Evolutionary conservation across 2,113 vertebrate genomes (phyloP).

Genomic region (Geothlypis trichas): DNA sequence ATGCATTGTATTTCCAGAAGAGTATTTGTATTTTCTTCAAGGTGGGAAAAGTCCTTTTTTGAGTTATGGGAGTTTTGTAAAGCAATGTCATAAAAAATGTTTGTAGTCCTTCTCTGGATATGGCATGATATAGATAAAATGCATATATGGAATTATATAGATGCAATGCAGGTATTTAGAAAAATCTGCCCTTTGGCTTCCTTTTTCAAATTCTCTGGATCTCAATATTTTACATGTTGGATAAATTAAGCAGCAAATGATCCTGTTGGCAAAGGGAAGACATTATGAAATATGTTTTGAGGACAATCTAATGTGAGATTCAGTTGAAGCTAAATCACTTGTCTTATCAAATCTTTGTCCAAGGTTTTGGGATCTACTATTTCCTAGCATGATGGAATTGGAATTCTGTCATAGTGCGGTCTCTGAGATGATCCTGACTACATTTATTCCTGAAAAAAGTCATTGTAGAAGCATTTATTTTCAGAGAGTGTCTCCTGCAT

Average conservation of each 20-base stretch:
- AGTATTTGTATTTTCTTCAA: neutral
- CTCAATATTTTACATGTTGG: neutral
- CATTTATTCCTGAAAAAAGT: neutral
- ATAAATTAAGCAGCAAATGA: neutral
- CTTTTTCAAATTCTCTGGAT: neutral
- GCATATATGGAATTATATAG: neutral
- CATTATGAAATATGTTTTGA: neutral
- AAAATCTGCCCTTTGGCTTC: neutral
- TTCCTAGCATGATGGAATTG: neutral
- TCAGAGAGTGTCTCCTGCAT: neutral
- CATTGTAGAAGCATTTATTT: neutral
- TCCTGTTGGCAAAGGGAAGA: neutral
- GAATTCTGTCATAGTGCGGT: neutral
- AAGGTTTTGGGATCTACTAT: neutral
- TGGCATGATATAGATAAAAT: neutral
- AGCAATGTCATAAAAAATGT: neutral
- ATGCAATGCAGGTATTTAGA: neutral
- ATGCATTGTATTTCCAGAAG: neutral
- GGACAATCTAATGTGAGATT: neutral
- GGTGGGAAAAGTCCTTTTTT: neutral
- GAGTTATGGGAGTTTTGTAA: neutral
- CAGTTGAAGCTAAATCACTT: neutral
- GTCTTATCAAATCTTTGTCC: neutral
- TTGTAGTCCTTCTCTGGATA: neutral
- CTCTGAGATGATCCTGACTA: neutral